These are phyloP conservation scores for Rhingia rostrata DNA, from an alignment of 2,888 invertebrate species.

Conservation along the genomic window DNA sequence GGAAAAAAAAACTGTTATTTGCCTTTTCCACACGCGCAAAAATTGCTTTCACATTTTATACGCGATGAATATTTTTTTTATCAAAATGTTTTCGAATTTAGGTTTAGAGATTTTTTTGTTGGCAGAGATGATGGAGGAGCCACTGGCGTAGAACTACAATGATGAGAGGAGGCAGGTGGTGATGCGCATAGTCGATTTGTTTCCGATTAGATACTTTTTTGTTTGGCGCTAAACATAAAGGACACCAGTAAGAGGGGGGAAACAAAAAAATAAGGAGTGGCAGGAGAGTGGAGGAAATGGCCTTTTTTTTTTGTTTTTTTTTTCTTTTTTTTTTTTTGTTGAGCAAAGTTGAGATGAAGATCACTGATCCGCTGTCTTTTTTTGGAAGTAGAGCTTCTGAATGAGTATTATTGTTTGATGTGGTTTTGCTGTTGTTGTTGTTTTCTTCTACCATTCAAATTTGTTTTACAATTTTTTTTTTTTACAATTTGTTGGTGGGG, in stretches of 20 bases:
- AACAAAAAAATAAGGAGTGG: conserved; percentile 30
- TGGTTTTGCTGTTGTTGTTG: background rate
- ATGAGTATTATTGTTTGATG: conserved; percentile 25
- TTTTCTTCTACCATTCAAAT: conserved; percentile 31
- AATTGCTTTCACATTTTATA: conserved; percentile 31
- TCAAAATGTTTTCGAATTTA: conserved; percentile 38
- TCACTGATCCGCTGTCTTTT: conserved; percentile 19
- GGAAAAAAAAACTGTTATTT: conserved; percentile 61
- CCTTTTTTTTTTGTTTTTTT: background rate
- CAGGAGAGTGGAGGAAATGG: background rate
- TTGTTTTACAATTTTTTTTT: background rate
- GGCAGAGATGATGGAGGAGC: conserved; percentile 62
- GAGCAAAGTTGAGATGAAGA: conserved; percentile 43
- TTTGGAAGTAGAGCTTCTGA: conserved; percentile 30
- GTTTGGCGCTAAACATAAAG: conserved; percentile 62
- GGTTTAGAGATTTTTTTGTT: conserved; percentile 27
- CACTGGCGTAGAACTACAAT: conserved; percentile 71
- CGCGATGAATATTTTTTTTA: conserved; percentile 43
- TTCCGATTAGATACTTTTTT: conserved; percentile 13
- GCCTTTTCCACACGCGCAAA: conserved; percentile 71
- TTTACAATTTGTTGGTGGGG: conserved; percentile 74
- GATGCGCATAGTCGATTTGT: conserved; percentile 31
- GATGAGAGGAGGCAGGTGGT: conserved; percentile 62
- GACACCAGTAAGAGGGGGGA: conserved; percentile 50
- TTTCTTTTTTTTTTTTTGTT: conserved; percentile 36